These are phyloP conservation scores for Heliconius hewitsoni DNA, from an alignment of 1,140 invertebrate species.

Conservation along the genomic window DNA sequence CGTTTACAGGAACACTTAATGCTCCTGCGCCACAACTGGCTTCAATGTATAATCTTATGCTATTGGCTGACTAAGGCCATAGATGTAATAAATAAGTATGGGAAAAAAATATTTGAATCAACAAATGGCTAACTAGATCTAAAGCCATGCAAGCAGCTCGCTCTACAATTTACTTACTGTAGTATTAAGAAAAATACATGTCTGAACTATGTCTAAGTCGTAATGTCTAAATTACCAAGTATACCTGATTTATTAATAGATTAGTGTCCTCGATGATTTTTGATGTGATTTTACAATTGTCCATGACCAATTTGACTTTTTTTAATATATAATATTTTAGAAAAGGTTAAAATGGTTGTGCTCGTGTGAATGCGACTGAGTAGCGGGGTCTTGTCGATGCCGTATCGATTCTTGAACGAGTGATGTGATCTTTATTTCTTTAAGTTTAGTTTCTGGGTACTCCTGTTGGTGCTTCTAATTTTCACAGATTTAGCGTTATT, in stretches of 20 bases:
- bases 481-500: not conserved
- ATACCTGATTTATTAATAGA: constrained; percentile 50
- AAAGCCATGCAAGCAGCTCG: constrained; percentile 9
- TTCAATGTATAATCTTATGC: too few relatives aligned
- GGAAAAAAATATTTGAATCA: not conserved
- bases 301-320: constrained; percentile 16
- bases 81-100: not conserved
- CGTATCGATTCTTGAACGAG: not conserved
- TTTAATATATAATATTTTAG: not conserved
- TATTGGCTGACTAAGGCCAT: not conserved
- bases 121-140: not conserved
- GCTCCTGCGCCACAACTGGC: too few relatives aligned
- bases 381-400: constrained; percentile 4
- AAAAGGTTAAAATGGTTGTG: not conserved
- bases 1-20: too few relatives aligned
- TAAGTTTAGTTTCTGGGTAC: too few relatives aligned
- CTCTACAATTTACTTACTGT: constrained; percentile 42
- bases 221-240: constrained; percentile 48
- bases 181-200: constrained; percentile 70
- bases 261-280: constrained; percentile 48
- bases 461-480: not conserved
- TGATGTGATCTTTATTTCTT: not conserved
- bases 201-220: constrained; percentile 73
- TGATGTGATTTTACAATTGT: constrained; percentile 51
- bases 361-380: constrained; percentile 15